Evolutionary conservation across 2,797 vertebrate genomes (phyloP).

Genomic region (Siniperca obscura): DNA sequence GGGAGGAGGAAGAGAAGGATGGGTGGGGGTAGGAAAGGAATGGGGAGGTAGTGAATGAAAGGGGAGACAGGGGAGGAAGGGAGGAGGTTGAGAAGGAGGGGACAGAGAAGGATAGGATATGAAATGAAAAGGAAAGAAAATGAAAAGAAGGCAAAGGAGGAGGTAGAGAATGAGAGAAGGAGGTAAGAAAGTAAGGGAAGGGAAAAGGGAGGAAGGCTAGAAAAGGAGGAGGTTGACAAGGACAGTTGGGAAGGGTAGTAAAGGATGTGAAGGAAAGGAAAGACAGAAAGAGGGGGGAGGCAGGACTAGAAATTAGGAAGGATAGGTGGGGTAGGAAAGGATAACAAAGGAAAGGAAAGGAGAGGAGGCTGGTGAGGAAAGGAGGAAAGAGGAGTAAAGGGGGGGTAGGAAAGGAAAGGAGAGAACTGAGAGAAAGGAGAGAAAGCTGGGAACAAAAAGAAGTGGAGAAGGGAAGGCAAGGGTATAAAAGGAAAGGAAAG

Average conservation of each 20-base stretch:
- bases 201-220: neutral
- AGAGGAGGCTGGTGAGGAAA: neutral
- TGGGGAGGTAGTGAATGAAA: neutral
- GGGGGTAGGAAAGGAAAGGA: neutral
- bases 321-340: neutral
- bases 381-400: neutral
- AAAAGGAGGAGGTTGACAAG: neutral
- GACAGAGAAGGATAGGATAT: neutral
- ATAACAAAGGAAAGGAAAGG: too few species aligned
- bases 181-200: neutral
- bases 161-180: neutral
- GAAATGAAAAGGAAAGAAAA: too few species aligned
- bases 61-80: neutral
- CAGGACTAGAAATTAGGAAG: neutral
- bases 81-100: neutral
- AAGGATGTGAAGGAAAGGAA: neutral
- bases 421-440: too few species aligned
- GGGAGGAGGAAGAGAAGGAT: neutral
- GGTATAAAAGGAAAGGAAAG: neutral
- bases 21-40: conserved; percentile 2
- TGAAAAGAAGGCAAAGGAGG: neutral
- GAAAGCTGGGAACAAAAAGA: too few species aligned
- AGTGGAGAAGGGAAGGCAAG: too few species aligned
- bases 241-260: neutral
- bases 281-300: neutral